Conservation (phyloP, 2,797 vertebrate genomes). For the Macroramphosus scolopax region DNA sequence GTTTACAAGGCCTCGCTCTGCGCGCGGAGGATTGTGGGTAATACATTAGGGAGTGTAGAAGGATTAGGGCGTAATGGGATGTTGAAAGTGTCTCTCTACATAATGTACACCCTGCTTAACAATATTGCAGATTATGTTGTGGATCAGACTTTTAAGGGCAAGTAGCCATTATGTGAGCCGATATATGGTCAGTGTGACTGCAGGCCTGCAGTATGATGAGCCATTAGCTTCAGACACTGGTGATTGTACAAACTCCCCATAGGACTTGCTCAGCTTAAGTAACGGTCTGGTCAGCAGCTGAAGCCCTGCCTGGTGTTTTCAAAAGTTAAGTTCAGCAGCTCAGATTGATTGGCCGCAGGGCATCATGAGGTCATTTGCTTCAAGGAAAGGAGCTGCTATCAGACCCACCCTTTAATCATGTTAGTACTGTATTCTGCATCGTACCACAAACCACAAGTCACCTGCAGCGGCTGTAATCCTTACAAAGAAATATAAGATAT, state of each 20-base stretch:
- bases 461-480: slow-evolving; percentile 48
- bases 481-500: slow-evolving; percentile 39
- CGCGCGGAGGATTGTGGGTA: slow-evolving; percentile 75
- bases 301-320: slow-evolving; percentile 57
- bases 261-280: slow-evolving; percentile 73
- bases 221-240: slow-evolving; percentile 76
- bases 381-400: slow-evolving; percentile 41
- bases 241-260: slow-evolving; percentile 77
- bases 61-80: slow-evolving; percentile 85
- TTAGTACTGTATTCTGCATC: slow-evolving; percentile 62
- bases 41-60: slow-evolving; percentile 82
- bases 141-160: slow-evolving; percentile 84
- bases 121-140: slow-evolving; percentile 85
- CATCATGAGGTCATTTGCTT: slow-evolving; percentile 45
- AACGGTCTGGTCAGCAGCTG: slow-evolving; percentile 74
- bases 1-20: slow-evolving; percentile 71
- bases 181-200: slow-evolving; percentile 79
- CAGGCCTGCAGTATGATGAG: slow-evolving; percentile 75
- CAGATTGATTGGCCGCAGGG: slow-evolving; percentile 43
- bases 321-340: slow-evolving; percentile 60
- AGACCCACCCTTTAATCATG: slow-evolving; percentile 57
- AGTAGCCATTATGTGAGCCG: slow-evolving; percentile 81
- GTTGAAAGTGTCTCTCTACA: slow-evolving; percentile 81
- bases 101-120: slow-evolving; percentile 84
- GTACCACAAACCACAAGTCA: slow-evolving; percentile 64